Base-by-base conservation (phyloP, 2,113 vertebrate species). In the Hyaena hyaena region DNA sequence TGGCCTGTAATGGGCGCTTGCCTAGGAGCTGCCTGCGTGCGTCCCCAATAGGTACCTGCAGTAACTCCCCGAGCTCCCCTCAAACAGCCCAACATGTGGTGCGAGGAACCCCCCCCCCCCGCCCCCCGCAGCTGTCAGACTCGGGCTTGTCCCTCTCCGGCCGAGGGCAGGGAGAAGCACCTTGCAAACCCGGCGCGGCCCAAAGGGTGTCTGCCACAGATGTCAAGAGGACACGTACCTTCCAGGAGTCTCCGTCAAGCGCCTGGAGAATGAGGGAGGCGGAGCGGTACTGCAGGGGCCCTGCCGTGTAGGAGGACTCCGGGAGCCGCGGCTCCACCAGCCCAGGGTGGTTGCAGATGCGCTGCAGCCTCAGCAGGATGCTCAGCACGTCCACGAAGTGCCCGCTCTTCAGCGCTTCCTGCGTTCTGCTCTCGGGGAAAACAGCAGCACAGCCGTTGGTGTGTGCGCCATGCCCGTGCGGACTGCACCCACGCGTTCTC, bases 291-390 rank as follows among this genome's bases (percentile, higher is more conserved):
- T 98, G 97, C 80, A 99, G 98, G 0, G 98, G 90, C 35, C 98
- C 97, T 3, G 98, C 99, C 5, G 98, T 98, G 65, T 98, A 99
- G 8, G 99, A 98, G 35, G 98, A 99, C 91, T 94, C 95, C 0
- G 98, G 98, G 33, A 98, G 98, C 95, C 99, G 97, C 16, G 99
- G 98, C 33, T 98, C 98, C 31, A 99, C 97, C 92, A 99, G 98
- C 55, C 99, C 99, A 0, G 99, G 99, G 94, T 99, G 99, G 96
- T 99, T 99, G 97, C 99, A 99, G 85, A 99, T 99, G 71, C 98
- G 98, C 98, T 99, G 99, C 50, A 99, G 98, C 98, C 99, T 98
- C 97, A 98, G 99, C 77, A 99, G 98, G 35, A 99, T 98, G 91
- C 98, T 99, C 66, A 99, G 99, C 88, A 99, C 99, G 2, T 99